phyloP scores from a whole-genome alignment of 2,113 vertebrate genomes.

The Halcyon malimbica region DNA sequence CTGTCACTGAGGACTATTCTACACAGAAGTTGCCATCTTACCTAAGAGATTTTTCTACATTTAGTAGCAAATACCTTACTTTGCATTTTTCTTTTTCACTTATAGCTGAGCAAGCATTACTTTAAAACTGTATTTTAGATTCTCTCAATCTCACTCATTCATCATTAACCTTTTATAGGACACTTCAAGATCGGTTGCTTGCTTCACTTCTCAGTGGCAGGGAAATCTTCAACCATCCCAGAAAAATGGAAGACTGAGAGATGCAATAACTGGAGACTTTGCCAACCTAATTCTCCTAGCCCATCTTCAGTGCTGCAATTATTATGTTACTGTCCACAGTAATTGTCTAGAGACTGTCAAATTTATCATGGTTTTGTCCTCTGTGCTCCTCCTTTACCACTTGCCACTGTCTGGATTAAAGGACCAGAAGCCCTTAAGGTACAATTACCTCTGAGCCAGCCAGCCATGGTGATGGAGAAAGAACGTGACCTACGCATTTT shows the following conservation, averaged over 20 bases:
- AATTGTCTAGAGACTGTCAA: not conserved
- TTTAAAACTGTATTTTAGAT: not conserved
- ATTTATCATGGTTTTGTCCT: not conserved
- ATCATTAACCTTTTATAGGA: not conserved
- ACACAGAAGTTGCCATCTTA: not conserved
- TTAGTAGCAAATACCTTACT: not conserved
- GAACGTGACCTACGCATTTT: not conserved
- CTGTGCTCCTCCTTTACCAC: not conserved
- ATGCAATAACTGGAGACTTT: not conserved
- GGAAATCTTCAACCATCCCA: not conserved
- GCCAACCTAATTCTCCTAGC: not conserved
- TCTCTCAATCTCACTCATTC: not conserved
- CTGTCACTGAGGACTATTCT: not conserved
- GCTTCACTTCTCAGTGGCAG: not conserved
- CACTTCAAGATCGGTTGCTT: not conserved
- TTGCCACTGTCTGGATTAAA: not conserved
- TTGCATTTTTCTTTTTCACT: not conserved
- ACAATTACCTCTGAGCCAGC: not conserved
- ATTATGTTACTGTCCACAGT: not conserved
- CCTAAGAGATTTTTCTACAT: not conserved
- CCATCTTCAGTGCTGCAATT: not conserved
- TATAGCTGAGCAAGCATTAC: not conserved
- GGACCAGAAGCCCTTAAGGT: not conserved
- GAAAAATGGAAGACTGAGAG: not conserved
- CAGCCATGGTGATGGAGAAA: not conserved